Evolutionary conservation across 2,113 vertebrate species (phyloP).

Genomic region (Spea bombifrons): DNA sequence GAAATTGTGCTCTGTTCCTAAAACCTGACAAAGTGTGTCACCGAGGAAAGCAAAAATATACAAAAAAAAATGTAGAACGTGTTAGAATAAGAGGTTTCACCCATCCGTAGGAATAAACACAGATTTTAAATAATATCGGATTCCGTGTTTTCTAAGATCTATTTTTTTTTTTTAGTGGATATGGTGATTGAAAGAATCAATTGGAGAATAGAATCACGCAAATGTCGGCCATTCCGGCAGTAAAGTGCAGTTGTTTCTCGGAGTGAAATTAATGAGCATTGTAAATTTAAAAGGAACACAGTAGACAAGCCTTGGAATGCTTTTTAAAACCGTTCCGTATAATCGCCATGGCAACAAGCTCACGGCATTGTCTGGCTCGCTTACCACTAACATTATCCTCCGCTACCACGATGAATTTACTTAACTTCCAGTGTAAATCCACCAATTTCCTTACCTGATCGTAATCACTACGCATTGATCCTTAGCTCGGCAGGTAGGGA

Average conservation of each 20-base stretch:
- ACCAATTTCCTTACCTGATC: not conserved
- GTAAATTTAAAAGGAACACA: constrained; percentile 19
- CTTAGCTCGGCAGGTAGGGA: not conserved
- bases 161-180: not conserved
- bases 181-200: not conserved
- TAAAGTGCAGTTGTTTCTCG: constrained; percentile 19
- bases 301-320: not conserved
- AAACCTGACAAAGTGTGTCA: not conserved
- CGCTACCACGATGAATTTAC: constrained; percentile 10
- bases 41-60: not conserved
- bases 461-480: not conserved
- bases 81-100: too few species aligned
- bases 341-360: constrained; percentile 34
- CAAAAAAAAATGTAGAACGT: too few species aligned
- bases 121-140: too few species aligned
- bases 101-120: too few species aligned
- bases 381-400: constrained; percentile 10
- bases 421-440: constrained; percentile 11
- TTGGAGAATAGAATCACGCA: not conserved
- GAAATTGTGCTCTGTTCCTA: constrained; percentile 2
- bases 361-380: constrained; percentile 13
- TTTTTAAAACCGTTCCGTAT: not conserved
- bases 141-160: too few species aligned
- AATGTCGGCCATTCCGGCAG: constrained; percentile 13
- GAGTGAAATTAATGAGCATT: constrained; percentile 34